Percentiles rank a stretch among this genome's conserved stretches.
Conservation (phyloP, 2,113 vertebrate species). For the Nycticebus coucang region DNA sequence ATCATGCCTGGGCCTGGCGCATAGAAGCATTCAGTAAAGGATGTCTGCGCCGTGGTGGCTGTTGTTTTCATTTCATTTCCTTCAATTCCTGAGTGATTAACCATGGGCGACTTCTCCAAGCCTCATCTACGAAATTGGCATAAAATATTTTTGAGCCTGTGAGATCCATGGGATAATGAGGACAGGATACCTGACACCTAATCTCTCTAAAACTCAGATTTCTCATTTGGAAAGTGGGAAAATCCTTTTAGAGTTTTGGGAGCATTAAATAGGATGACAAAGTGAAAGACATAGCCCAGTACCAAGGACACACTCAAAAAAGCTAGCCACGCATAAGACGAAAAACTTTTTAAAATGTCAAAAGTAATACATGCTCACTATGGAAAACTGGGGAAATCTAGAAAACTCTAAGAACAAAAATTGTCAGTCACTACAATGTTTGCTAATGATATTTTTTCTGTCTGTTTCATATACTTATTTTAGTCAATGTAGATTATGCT, state of each 20-base stretch:
- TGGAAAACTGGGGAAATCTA: neutral
- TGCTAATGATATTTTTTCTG: neutral
- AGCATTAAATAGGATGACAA: neutral
- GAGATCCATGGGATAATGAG: neutral
- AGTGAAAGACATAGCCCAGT: neutral
- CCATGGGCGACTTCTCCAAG: neutral
- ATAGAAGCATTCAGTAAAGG: neutral
- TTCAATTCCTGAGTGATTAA: neutral
- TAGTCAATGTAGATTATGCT: neutral
- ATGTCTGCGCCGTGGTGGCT: too few species aligned
- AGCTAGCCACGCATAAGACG: neutral
- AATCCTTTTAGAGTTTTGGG: neutral
- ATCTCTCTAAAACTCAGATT: neutral
- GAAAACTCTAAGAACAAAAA: neutral
- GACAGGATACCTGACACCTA: neutral
- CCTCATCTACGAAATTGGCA: neutral
- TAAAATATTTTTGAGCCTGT: neutral
- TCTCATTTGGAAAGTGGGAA: slow-evolving; percentile 30
- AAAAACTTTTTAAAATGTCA: neutral
- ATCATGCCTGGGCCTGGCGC: neutral
- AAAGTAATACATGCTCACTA: neutral
- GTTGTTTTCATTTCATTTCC: neutral
- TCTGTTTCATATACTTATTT: neutral
- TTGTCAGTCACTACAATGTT: neutral
- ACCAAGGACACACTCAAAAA: neutral